Conservation (phyloP, 1,140 invertebrate genomes). For the Drosophila obscura region DNA sequence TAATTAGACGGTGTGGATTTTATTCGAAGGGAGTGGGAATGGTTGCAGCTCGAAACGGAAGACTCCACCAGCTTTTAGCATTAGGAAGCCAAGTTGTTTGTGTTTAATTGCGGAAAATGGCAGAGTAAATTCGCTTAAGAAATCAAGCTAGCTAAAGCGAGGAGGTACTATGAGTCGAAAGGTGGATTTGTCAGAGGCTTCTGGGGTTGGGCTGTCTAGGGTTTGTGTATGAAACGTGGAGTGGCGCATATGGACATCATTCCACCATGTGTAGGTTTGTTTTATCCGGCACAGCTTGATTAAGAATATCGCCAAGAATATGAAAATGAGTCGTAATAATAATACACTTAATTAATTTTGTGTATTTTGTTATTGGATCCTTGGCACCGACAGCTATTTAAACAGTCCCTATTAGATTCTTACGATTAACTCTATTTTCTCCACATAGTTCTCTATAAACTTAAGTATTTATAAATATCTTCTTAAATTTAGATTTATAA, state of each 20-base stretch:
- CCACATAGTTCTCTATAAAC: no score
- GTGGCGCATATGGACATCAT: no score
- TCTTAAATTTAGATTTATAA: not conserved
- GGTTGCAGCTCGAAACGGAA: constrained; percentile 26
- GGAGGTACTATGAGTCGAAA: not conserved
- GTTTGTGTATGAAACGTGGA: no score
- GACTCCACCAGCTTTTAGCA: constrained; percentile 35
- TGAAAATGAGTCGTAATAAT: no score
- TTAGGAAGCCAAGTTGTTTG: constrained; percentile 60
- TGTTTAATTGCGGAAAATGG: constrained; percentile 66
- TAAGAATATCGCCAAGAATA: no score
- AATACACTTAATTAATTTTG: no score
- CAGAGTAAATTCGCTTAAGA: constrained; percentile 32
- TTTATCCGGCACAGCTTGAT: no score
- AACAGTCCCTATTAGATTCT: not conserved
- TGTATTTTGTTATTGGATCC: no score
- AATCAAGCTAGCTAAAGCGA: not conserved
- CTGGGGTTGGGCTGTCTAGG: no score
- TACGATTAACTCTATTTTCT: no score
- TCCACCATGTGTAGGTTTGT: no score
- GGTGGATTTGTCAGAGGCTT: no score
- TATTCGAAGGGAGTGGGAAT: constrained; percentile 41
- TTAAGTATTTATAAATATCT: not conserved
- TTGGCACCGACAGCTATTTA: not conserved
- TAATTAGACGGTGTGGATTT: constrained; percentile 79